phyloP scores from a whole-genome alignment of 2,113 vertebrate genomes.

The Lepus americanus region DNA sequence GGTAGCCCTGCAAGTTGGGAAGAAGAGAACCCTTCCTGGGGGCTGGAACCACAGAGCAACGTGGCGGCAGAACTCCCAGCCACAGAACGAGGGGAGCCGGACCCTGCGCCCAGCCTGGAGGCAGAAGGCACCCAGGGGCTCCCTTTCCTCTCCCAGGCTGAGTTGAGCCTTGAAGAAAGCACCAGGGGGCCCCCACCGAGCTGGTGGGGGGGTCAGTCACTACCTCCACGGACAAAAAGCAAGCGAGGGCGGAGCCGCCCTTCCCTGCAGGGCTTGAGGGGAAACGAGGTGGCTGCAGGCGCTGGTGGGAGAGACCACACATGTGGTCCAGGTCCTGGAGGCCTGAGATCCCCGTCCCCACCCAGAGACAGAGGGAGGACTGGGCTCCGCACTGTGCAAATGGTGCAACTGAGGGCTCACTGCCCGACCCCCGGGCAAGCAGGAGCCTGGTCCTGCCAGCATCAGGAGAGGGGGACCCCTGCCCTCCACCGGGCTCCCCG shows the following conservation, averaged over 20 bases:
- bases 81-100: not conserved
- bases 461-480: not conserved
- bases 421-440: rapidly evolving
- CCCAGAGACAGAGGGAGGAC: not conserved
- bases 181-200: not conserved
- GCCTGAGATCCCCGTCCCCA: not conserved
- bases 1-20: not conserved
- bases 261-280: not conserved
- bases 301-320: not conserved
- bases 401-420: too few species aligned
- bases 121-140: not conserved
- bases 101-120: not conserved
- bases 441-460: not conserved
- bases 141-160: not conserved
- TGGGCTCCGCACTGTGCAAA: too few species aligned
- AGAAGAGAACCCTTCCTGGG: too few species aligned
- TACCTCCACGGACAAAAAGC: not conserved
- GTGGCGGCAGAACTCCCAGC: too few species aligned
- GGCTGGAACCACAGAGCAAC: not conserved
- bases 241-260: not conserved
- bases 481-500: not conserved
- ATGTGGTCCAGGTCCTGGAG: too few species aligned
- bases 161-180: not conserved
- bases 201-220: not conserved
- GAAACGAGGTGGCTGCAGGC: too few species aligned